phyloP scores from a whole-genome alignment of 1,140 invertebrate genomes.

The Delia radicum region DNA sequence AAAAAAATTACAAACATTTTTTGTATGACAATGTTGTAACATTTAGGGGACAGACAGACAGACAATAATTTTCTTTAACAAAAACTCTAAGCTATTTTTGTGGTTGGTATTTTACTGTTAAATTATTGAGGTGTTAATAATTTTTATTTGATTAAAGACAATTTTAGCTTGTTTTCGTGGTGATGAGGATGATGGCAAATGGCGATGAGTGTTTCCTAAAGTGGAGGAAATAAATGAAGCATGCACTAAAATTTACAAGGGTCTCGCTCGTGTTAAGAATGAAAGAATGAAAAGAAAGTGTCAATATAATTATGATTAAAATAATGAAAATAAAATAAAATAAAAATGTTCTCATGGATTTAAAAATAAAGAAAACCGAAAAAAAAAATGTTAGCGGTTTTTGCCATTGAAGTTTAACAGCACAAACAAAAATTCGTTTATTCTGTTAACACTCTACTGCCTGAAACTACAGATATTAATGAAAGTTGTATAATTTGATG shows the following conservation, averaged over 20 bases:
- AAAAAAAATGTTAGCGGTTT: no score
- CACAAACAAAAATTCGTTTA: no score
- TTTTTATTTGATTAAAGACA: background rate
- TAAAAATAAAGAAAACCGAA: no score
- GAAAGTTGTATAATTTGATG: no score
- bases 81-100: background rate
- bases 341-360: background rate
- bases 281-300: background rate
- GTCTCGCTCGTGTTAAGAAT: background rate
- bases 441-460: no score
- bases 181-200: background rate
- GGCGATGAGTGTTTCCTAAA: background rate
- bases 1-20: background rate
- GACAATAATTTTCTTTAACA: background rate
- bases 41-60: background rate
- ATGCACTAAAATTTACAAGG: background rate
- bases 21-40: background rate
- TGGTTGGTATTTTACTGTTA: background rate
- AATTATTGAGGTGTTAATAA: slow-evolving; percentile 5
- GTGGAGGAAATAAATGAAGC: background rate
- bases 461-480: no score
- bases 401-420: no score
- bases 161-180: background rate
- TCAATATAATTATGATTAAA: background rate
- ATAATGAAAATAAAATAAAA: background rate